These are phyloP conservation scores for Oncorhynchus kisutch DNA, from an alignment of 2,113 vertebrate species.

Conservation along the genomic window DNA sequence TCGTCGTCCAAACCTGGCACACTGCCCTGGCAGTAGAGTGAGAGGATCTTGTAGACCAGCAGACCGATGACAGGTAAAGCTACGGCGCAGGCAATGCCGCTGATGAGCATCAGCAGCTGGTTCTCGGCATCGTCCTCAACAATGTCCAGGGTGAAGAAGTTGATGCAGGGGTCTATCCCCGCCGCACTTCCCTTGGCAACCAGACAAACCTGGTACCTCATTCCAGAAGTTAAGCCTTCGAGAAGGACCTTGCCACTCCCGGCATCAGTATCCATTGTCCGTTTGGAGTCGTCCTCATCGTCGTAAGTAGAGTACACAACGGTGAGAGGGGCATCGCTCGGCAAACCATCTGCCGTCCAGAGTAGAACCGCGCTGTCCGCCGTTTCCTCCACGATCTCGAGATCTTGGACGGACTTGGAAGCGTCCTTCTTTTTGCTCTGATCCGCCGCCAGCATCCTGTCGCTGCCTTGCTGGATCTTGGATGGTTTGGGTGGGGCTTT, in stretches of 20 bases:
- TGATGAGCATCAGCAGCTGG: slow-evolving; percentile 72
- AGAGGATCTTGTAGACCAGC: slow-evolving; percentile 88
- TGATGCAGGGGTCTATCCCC: slow-evolving; percentile 84
- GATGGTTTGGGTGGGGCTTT: slow-evolving; percentile 60
- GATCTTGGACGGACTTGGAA: slow-evolving; percentile 70
- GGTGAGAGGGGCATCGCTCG: slow-evolving; percentile 69
- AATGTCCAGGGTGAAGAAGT: slow-evolving; percentile 80
- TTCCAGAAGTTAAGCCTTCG: slow-evolving; percentile 79
- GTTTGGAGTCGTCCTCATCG: slow-evolving; percentile 81
- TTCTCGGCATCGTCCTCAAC: slow-evolving; percentile 59
- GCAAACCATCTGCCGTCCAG: slow-evolving; percentile 77
- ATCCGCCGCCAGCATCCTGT: slow-evolving; percentile 61
- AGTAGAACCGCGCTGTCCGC: slow-evolving; percentile 82
- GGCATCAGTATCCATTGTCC: slow-evolving; percentile 76
- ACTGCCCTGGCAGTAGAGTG: slow-evolving; percentile 71
- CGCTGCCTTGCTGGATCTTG: slow-evolving; percentile 55
- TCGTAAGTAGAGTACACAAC: slow-evolving; percentile 88
- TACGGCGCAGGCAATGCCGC: slow-evolving; percentile 77
- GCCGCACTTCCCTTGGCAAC: slow-evolving; percentile 76
- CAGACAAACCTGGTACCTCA: slow-evolving; percentile 88
- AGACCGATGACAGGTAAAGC: slow-evolving; percentile 81
- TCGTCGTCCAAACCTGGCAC: slow-evolving; percentile 79
- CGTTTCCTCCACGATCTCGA: slow-evolving; percentile 83
- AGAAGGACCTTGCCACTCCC: slow-evolving; percentile 83
- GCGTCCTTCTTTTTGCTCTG: slow-evolving; percentile 67